Base-by-base conservation (phyloP, 2,888 invertebrate species). In the Tridacna gigas region DNA sequence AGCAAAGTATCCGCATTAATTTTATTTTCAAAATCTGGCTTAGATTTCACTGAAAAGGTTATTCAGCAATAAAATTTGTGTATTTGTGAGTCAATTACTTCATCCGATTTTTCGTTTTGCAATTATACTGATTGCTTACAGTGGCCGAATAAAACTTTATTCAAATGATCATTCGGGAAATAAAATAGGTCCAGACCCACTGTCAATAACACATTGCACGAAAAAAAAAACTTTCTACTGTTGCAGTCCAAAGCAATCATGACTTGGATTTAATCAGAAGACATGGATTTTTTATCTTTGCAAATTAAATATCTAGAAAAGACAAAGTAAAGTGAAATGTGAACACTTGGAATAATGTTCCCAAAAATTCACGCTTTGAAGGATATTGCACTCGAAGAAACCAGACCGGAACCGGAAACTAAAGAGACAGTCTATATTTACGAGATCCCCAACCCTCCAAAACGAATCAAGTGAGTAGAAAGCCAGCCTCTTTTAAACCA, bases 361-460 rank as follows among this genome's bases (percentile, higher is more conserved):
- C 51, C 71, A 26, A 71, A 71, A n/a, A 25, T 71, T 22, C 71
- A 51, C 51, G 22, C 47, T 1, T 22, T 71, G 12, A 71, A 22
- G 13, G 71, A 71, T 25, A 48, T 71, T 25, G 71, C 25, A 51
- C 9, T 48, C 25, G 71, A 71, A 12, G 22, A 47, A 22, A 71
- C 51, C 51, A 26, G 7, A 15, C 51, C 51, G 22, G 51, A 71
- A 48, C 2, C 51, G 51, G 71, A 71, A 22, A 4, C 22, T 22
- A 9, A 0, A 0, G 71, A 71, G 51, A 25, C 22, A 12, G 71
- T 71, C 15, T 71, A 71, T 71, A 51, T 71, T n/a, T 71, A 71
- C 25, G 71, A 71, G 51, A 71, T 71, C 13, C 51, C 71, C 13
- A 15, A 51, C 20, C 71, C 71, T 15, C 71, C 71, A 51, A 71